Conservation (phyloP, 2,888 invertebrate genomes). For the Epinotia brunnichana region DNA sequence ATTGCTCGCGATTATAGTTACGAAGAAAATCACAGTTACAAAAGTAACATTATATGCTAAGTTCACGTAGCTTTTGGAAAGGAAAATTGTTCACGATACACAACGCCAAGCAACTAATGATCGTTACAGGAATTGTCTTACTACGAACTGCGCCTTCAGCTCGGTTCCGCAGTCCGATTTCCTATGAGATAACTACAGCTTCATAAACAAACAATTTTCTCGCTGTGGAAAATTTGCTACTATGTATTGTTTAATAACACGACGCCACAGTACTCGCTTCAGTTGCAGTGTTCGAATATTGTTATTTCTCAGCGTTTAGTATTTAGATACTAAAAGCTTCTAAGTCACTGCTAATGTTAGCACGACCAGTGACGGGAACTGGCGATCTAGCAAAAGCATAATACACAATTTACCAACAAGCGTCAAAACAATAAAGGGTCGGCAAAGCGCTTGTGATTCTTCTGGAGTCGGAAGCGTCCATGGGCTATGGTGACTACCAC, state of each 20-base stretch:
- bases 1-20: too few relatives aligned
- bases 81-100: constrained; percentile 4
- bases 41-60: not conserved
- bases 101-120: constrained; percentile 1
- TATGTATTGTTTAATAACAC: constrained; percentile 57
- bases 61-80: not conserved
- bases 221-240: constrained; percentile 72
- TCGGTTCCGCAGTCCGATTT: constrained; percentile 42
- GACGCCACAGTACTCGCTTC: not conserved
- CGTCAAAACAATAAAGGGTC: too few relatives aligned
- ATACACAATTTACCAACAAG: not conserved
- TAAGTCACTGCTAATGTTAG: not conserved
- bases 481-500: too few relatives aligned
- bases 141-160: constrained; percentile 30
- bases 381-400: not conserved
- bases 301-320: not conserved
- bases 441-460: too few relatives aligned
- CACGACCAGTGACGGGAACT: not conserved
- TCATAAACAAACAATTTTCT: constrained; percentile 67
- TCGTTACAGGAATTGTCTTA: constrained; percentile 12
- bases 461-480: too few relatives aligned
- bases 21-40: not conserved
- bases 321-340: too few relatives aligned
- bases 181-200: constrained; percentile 56
- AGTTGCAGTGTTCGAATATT: constrained; percentile 3